Evolutionary conservation across 2,888 invertebrate species (phyloP).

Genomic region (Ischnura elegans): DNA sequence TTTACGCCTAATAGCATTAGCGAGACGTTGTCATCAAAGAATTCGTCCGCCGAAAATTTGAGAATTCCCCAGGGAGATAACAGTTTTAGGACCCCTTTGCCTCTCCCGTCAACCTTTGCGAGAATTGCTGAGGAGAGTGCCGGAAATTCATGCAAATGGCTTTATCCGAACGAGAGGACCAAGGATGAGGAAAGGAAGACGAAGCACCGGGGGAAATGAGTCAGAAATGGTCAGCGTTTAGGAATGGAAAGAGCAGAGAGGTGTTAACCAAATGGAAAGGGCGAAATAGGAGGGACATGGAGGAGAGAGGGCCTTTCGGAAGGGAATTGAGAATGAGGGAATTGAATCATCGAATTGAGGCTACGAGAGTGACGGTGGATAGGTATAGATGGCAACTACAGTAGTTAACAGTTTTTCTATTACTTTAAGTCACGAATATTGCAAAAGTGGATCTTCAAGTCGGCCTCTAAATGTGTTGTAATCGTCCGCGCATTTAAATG

Average conservation of each 20-base stretch:
- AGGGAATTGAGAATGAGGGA: background rate
- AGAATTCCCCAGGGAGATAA: background rate
- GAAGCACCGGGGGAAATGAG: background rate
- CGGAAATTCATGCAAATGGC: slow-evolving; percentile 18
- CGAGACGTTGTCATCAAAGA: background rate
- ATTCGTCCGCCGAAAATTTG: background rate
- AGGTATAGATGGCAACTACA: too few relatives aligned
- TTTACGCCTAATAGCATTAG: background rate
- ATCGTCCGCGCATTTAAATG: too few relatives aligned
- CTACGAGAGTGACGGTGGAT: too few relatives aligned
- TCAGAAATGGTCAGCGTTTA: too few relatives aligned
- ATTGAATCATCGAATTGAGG: too few relatives aligned
- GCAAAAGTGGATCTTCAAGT: too few relatives aligned
- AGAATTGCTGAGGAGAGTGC: background rate
- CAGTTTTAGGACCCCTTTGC: background rate
- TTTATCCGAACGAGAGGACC: background rate
- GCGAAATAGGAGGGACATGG: too few relatives aligned
- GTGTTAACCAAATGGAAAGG: background rate
- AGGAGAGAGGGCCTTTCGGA: background rate
- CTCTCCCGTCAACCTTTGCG: background rate
- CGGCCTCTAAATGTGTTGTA: too few relatives aligned
- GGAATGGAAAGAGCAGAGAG: too few relatives aligned
- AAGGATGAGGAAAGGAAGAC: background rate
- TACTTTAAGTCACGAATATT: too few relatives aligned
- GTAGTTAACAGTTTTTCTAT: too few relatives aligned